Conservation (phyloP, 2,113 vertebrate species). For the Clupea harengus region DNA sequence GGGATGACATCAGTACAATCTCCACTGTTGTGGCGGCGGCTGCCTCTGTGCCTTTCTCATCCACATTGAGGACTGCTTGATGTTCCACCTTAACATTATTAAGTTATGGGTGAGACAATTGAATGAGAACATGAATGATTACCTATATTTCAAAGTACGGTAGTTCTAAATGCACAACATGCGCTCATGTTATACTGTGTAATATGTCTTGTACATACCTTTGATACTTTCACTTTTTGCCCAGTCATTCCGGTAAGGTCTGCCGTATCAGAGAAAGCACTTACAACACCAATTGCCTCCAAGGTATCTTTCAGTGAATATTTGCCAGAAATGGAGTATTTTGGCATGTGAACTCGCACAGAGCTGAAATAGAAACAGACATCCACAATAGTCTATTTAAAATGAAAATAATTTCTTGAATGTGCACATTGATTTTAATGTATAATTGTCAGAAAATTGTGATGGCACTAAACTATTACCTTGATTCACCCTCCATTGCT, state of each 20-base stretch:
- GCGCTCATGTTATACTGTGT: neutral
- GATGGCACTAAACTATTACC: neutral
- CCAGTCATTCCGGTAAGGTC: slow-evolving; percentile 77
- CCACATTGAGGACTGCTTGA: slow-evolving; percentile 74
- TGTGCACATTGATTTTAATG: neutral
- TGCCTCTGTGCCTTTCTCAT: slow-evolving; percentile 78
- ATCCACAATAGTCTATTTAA: neutral
- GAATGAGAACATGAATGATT: neutral
- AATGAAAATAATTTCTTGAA: neutral
- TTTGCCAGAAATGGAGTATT: slow-evolving; percentile 68
- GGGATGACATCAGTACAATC: slow-evolving; percentile 42
- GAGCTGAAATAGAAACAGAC: slow-evolving; percentile 55
- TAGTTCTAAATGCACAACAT: slow-evolving; percentile 53
- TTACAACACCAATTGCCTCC: slow-evolving; percentile 69
- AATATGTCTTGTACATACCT: slow-evolving; percentile 64
- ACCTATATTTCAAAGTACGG: neutral
- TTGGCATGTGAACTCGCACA: slow-evolving; percentile 70
- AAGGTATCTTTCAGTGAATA: slow-evolving; percentile 67
- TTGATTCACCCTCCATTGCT: neutral
- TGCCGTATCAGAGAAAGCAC: slow-evolving; percentile 64
- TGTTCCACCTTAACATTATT: slow-evolving; percentile 67
- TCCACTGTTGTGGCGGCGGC: slow-evolving; percentile 51
- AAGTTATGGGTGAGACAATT: neutral
- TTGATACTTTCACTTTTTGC: slow-evolving; percentile 67
- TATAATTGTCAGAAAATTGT: neutral